Conservation (phyloP, 1,140 invertebrate genomes). For the Dermatophagoides farinae region DNA sequence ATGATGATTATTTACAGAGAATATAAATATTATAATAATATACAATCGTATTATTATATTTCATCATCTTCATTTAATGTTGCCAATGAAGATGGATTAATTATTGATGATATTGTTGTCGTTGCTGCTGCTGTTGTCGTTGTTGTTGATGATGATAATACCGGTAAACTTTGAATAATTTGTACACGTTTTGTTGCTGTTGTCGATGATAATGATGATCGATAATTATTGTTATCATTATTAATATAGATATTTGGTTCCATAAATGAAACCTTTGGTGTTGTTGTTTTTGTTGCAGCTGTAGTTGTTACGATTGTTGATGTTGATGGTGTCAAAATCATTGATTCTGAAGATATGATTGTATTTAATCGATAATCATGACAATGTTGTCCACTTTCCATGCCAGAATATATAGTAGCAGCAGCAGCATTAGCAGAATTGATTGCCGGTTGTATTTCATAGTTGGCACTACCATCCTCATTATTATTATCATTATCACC, state of each 20-base stretch:
- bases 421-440: background rate
- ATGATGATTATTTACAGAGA: too few species aligned
- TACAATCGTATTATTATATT: background rate
- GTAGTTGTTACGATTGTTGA: background rate
- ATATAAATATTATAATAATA: background rate
- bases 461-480: background rate
- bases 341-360: too few species aligned
- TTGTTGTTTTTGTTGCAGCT: background rate
- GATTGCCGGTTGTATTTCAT: too few species aligned
- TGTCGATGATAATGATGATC: background rate
- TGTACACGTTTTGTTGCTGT: background rate
- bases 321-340: too few species aligned
- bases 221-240: too few species aligned
- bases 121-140: background rate
- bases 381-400: too few species aligned
- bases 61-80: conserved; percentile 8
- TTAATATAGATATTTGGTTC: too few species aligned
- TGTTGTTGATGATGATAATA: background rate
- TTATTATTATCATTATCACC: background rate
- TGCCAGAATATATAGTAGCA: background rate
- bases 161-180: background rate
- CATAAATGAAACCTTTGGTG: background rate
- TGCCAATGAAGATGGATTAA: too few species aligned
- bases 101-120: too few species aligned
- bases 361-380: background rate